Conservation (phyloP, 1,140 invertebrate species). For the Cheumatopsyche charites region DNA sequence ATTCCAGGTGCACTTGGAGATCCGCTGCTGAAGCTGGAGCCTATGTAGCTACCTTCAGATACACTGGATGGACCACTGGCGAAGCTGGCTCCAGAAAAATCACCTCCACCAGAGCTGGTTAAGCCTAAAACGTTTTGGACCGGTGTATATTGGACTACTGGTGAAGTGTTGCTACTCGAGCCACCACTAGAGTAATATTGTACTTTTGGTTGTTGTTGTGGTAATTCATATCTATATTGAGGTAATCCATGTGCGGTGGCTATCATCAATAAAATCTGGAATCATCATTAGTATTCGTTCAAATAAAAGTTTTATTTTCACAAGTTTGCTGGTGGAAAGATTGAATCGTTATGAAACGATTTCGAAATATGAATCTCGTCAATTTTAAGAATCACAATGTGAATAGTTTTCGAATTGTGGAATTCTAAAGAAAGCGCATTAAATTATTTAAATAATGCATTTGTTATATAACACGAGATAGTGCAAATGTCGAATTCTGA, state of each 20-base stretch:
- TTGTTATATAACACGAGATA: no score
- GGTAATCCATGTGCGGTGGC: not conserved
- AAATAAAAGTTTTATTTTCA: not conserved
- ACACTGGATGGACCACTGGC: not conserved
- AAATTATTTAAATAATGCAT: no score
- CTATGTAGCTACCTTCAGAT: no score
- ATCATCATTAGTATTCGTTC: not conserved
- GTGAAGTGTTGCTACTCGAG: no score
- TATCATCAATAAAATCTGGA: slow-evolving; percentile 2
- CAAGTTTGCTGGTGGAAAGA: not conserved
- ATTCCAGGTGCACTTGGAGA: not conserved
- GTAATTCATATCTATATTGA: not conserved
- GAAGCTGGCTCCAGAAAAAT: not conserved
- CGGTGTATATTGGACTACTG: no score
- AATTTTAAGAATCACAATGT: no score
- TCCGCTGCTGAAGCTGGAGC: no score
- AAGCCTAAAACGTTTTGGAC: not conserved
- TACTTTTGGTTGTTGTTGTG: not conserved
- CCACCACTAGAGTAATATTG: no score
- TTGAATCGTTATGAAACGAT: not conserved
- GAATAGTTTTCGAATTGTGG: no score
- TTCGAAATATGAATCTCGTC: no score
- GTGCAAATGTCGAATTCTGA: no score
- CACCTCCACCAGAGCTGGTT: not conserved
- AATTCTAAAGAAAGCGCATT: no score